Evolutionary conservation across 2,888 invertebrate species (phyloP).

Genomic region (Troides aeacus): DNA sequence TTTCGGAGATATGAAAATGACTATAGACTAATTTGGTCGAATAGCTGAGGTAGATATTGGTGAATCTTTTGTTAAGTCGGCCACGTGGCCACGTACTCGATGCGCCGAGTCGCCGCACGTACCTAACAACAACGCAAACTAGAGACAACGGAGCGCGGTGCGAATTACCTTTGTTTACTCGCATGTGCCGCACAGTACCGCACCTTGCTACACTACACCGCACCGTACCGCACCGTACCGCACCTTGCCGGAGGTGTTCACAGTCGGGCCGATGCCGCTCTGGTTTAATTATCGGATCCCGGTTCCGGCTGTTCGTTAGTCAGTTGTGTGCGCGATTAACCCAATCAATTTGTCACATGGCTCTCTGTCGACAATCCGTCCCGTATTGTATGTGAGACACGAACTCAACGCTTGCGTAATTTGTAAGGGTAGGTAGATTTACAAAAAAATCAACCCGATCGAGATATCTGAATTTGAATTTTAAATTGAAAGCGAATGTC

Average conservation of each 20-base stretch:
- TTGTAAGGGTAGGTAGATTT: slow-evolving; percentile 10
- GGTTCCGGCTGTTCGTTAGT: slow-evolving; percentile 37
- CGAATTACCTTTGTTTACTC: slow-evolving; percentile 28
- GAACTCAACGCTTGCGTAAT: slow-evolving; percentile 10
- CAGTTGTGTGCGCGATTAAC: slow-evolving; percentile 39
- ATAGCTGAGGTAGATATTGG: no score
- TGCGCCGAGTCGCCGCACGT: background rate
- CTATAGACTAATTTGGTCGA: no score
- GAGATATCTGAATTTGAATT: slow-evolving; percentile 14
- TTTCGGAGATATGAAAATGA: no score
- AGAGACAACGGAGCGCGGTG: slow-evolving; percentile 21
- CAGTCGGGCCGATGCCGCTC: slow-evolving; percentile 17
- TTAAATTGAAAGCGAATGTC: slow-evolving; percentile 16
- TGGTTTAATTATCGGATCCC: slow-evolving; percentile 37
- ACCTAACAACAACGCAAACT: slow-evolving; percentile 16
- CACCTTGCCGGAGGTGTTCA: slow-evolving; percentile 12
- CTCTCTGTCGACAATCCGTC: slow-evolving; percentile 30
- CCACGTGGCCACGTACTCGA: background rate
- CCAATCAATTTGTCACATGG: slow-evolving; percentile 39
- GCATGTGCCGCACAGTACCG: slow-evolving; percentile 12
- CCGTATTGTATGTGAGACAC: slow-evolving; percentile 26
- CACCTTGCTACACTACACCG: no score
- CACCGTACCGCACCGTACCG: no score
- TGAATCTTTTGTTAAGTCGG: no score
- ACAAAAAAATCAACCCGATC: background rate